These are phyloP conservation scores for Caenorhabditis sp. DNA, from an alignment of 2,888 invertebrate species.

Conservation along the genomic window DNA sequence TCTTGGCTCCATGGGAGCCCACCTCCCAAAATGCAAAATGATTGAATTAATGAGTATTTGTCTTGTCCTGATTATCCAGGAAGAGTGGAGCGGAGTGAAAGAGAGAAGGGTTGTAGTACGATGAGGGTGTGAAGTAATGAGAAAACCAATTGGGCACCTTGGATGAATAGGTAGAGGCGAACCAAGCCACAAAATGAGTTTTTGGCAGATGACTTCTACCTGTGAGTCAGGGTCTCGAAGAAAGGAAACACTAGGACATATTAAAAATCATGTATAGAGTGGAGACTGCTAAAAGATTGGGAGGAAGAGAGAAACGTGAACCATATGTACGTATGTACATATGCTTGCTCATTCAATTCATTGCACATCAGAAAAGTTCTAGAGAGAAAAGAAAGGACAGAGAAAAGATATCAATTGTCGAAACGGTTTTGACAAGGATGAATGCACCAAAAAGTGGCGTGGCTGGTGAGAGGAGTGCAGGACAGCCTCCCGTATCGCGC, in stretches of 20 bases:
- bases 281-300: constrained; percentile 29
- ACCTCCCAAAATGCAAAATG: background rate
- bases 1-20: constrained; percentile 12
- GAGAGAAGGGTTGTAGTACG: constrained; percentile 7
- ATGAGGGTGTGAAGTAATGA: constrained; percentile 50
- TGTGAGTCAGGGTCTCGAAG: constrained; percentile 24
- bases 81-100: background rate
- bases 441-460: constrained; percentile 38
- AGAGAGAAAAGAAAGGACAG: background rate
- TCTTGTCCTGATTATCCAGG: background rate
- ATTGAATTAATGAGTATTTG: constrained; percentile 19
- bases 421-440: background rate
- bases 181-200: constrained; percentile 54
- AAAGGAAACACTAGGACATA: constrained; percentile 27
- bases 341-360: constrained; percentile 50
- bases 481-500: constrained; percentile 36
- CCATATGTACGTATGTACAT: constrained; percentile 55
- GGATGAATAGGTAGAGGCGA: constrained; percentile 38
- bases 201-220: constrained; percentile 51
- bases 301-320: constrained; percentile 36
- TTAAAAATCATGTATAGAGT: constrained; percentile 48
- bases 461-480: constrained; percentile 17
- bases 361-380: constrained; percentile 37
- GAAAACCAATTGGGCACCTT: constrained; percentile 47
- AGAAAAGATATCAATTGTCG: background rate